Percentiles rank a stretch among this genome's conserved stretches.
Evolutionary conservation across 1,140 invertebrate species (phyloP).

Genomic region (Heterodera schachtii): DNA sequence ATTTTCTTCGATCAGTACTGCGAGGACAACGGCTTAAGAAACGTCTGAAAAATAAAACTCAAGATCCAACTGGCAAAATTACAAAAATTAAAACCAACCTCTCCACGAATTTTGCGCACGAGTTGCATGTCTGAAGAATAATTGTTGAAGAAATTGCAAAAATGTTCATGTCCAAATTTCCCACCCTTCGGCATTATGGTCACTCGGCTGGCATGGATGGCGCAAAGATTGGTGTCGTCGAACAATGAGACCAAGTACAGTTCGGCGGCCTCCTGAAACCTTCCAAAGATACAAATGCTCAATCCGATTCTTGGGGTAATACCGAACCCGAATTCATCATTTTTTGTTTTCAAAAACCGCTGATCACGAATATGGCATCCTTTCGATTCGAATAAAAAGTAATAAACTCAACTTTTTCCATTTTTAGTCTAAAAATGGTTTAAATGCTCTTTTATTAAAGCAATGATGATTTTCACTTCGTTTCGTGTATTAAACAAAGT

Average conservation of each 20-base stretch:
- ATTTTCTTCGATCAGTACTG: too few species aligned
- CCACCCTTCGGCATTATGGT: conserved; percentile 58
- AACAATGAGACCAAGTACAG: conserved; percentile 65
- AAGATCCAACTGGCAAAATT: background rate
- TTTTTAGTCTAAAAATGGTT: too few species aligned
- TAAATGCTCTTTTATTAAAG: too few species aligned
- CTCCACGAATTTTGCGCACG: conserved; percentile 60
- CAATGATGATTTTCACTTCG: too few species aligned
- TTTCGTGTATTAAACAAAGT: background rate
- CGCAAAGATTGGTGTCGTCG: conserved; percentile 66
- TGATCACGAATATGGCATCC: background rate
- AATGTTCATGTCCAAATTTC: background rate
- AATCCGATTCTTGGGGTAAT: too few species aligned
- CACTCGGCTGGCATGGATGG: conserved; percentile 66
- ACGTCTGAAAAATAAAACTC: too few species aligned
- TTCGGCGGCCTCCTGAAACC: conserved; percentile 67
- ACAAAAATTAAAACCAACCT: conserved; percentile 15
- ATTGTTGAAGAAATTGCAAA: too few species aligned
- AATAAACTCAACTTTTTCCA: background rate
- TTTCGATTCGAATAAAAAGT: background rate
- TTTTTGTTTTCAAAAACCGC: too few species aligned
- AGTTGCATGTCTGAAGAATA: conserved; percentile 59
- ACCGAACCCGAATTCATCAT: too few species aligned
- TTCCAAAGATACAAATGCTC: too few species aligned
- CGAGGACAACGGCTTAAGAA: too few species aligned